Evolutionary conservation across 2,888 invertebrate genomes (phyloP), one percentile per base, ranked within the genome.

Genomic region (Pachymerium ferrugineum): DNA sequence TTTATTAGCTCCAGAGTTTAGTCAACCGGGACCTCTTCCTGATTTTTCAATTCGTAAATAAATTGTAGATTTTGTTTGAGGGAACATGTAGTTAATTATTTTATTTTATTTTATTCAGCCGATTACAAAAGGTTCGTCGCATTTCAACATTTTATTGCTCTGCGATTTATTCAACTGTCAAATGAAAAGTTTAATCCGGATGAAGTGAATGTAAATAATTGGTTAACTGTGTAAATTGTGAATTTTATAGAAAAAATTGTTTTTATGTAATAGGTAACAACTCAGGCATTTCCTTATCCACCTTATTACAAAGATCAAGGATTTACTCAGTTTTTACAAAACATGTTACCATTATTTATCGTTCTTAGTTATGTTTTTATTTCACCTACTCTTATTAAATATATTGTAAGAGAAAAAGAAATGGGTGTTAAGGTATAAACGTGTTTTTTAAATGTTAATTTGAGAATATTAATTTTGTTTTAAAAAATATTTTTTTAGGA

Each of bases 401-500:
- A 25, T 22, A 19, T 71, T 19, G 71, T 71, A 6, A 5, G n/a
- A 5, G 71, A 71, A 16, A 71, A 71, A 22, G 71, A 71, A 38
- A 33, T 38, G 35, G 71, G 71, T 19, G 35, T 38, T 25, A 71
- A 71, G 31, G 47, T 47, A n/a, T n/a, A 8, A 14, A n/a, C 22
- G 6, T 47, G 22, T 5, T 47, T 47, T 29, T 31, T 30, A n/a
- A 16, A 29, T n/a, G 16, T 29, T 8, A 70, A 16, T 30, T 31
- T 70, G 8, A 14, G 29, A 28, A 19, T 30, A 19, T 28, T 29
- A 16, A 14, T 30, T 19, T 30, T 30, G 2, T n/a, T 5, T 5
- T 3, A 29, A 29, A 12, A 29, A 5, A 4, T 28, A 22, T 14
- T 29, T 12, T 70, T 70, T 14, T 30, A 70, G 38, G 73, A 73